Conservation (phyloP, 2,888 invertebrate genomes). For the Drosophila meridiana region DNA sequence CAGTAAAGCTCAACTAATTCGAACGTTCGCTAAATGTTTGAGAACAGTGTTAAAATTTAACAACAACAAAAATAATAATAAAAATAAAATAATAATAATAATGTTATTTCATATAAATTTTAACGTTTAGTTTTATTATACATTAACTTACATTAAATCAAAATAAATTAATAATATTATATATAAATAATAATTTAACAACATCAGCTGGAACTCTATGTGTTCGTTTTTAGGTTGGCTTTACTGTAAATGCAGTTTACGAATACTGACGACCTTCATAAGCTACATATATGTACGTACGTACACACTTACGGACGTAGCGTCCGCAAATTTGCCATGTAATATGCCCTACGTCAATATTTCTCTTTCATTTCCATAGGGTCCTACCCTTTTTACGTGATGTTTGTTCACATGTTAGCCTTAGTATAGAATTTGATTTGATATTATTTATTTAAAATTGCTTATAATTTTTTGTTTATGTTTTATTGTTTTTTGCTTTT, state of each 20-base stretch:
- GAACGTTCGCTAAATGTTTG: no score
- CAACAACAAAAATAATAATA: no score
- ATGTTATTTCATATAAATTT: background rate
- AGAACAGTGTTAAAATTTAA: no score
- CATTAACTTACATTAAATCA: no score
- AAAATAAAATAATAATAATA: background rate
- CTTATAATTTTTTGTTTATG: no score
- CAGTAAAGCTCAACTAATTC: background rate
- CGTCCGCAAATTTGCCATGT: slow-evolving; percentile 17
- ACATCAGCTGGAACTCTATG: background rate
- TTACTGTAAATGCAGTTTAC: slow-evolving; percentile 11
- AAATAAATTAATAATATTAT: no score
- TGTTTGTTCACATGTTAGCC: no score
- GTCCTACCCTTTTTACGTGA: background rate
- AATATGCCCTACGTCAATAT: slow-evolving; percentile 4
- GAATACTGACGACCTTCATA: slow-evolving; percentile 28
- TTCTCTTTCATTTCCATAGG: background rate
- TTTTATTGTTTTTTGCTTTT: no score
- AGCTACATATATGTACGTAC: slow-evolving; percentile 1
- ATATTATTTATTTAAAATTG: no score
- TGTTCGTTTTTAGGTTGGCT: background rate
- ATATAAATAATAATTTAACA: no score
- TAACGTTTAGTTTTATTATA: background rate
- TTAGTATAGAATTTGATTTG: background rate
- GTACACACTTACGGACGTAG: background rate